Conservation (phyloP, 2,113 vertebrate species). For the Melospiza melodia region DNA sequence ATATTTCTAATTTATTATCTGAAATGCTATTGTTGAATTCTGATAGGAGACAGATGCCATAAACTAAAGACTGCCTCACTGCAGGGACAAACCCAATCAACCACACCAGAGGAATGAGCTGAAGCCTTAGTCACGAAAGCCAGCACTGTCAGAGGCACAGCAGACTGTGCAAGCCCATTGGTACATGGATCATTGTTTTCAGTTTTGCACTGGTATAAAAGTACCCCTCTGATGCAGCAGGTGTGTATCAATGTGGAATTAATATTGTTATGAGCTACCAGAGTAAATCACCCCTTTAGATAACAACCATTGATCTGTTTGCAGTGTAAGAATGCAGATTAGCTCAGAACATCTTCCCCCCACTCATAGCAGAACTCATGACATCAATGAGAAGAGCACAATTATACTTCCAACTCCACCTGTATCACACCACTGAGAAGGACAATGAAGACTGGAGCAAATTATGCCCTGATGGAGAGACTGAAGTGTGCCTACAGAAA, state of each 20-base stretch:
- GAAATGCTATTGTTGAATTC: not conserved
- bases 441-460: not conserved
- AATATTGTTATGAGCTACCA: conserved; percentile 37
- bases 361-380: not conserved
- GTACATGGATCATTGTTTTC: not conserved
- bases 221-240: not conserved
- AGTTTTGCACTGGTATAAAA: not conserved
- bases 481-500: not conserved
- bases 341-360: not conserved
- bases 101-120: not conserved
- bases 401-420: not conserved
- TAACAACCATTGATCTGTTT: not conserved
- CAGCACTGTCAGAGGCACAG: not conserved
- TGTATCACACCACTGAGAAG: not conserved
- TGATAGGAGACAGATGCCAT: not conserved
- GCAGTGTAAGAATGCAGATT: not conserved
- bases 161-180: not conserved
- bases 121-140: not conserved
- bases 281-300: not conserved
- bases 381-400: not conserved
- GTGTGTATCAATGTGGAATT: not conserved
- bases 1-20: not conserved
- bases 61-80: not conserved
- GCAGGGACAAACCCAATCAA: not conserved
- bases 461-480: not conserved